These are phyloP conservation scores for Drosophila pseudoananassae DNA, from an alignment of 1,140 invertebrate genomes.

Conservation along the genomic window DNA sequence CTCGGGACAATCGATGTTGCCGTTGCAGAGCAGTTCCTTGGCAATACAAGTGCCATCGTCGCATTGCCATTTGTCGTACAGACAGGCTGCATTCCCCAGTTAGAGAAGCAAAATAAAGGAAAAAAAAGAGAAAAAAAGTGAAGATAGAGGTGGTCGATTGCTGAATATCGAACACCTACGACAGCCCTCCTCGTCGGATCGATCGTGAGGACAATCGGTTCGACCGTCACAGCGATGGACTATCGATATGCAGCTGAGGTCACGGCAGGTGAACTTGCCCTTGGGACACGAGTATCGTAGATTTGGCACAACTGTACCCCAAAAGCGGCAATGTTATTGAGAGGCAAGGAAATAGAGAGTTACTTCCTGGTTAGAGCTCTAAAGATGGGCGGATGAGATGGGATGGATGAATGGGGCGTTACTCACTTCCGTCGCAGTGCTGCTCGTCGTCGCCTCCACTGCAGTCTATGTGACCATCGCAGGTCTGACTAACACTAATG, in stretches of 20 bases:
- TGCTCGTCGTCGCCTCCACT: constrained; percentile 89
- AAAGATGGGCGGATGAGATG: not conserved
- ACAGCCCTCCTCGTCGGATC: constrained; percentile 86
- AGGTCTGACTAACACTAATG: constrained; percentile 85
- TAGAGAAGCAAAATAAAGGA: constrained; percentile 4
- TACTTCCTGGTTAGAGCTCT: too few species aligned
- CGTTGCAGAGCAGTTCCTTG: constrained; percentile 87
- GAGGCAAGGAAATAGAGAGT: too few species aligned
- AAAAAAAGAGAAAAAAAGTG: not conserved
- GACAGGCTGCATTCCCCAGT: constrained; percentile 85
- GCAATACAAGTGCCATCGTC: constrained; percentile 88
- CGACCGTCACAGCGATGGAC: constrained; percentile 85
- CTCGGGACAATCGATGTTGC: constrained; percentile 87
- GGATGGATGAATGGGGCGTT: constrained; percentile 25
- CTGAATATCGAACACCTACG: constrained; percentile 84
- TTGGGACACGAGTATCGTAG: constrained; percentile 84
- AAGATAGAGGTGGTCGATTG: not conserved
- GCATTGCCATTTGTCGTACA: constrained; percentile 86
- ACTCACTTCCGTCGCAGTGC: constrained; percentile 85
- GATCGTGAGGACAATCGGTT: constrained; percentile 86
- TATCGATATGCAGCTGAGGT: constrained; percentile 90
- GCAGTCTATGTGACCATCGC: constrained; percentile 90
- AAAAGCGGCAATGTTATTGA: constrained; percentile 13
- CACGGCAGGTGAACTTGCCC: constrained; percentile 87
- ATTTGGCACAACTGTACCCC: constrained; percentile 71